A percentile compares a stretch with the other conserved stretches of the same genome.
Evolutionary conservation across 2,888 invertebrate genomes (phyloP).

Genomic region (Celastrina argiolus): DNA sequence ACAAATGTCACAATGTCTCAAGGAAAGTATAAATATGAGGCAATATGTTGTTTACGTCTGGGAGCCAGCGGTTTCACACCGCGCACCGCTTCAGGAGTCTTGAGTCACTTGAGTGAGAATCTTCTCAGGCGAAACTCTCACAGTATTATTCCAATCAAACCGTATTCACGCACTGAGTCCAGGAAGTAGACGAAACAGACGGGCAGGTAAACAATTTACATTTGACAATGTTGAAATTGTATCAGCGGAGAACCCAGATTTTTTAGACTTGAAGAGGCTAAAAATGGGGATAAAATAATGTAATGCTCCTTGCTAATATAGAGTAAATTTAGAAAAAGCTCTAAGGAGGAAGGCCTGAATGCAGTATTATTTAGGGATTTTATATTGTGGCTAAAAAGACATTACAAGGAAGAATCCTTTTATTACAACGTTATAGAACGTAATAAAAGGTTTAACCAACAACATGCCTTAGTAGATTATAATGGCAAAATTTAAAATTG

Average conservation of each 20-base stretch:
- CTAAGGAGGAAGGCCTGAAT: too few relatives aligned
- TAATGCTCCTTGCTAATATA: too few relatives aligned
- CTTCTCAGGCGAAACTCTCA: slow-evolving; percentile 19
- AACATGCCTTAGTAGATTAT: too few relatives aligned
- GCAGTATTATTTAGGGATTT: too few relatives aligned
- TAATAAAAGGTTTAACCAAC: too few relatives aligned
- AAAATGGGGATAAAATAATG: not conserved
- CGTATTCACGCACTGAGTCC: not conserved
- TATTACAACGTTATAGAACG: too few relatives aligned
- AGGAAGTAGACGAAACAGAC: not conserved
- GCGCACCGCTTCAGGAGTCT: not conserved
- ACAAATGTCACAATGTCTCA: not conserved
- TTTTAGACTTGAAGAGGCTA: not conserved
- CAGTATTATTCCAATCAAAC: slow-evolving; percentile 13
- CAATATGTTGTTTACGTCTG: slow-evolving; percentile 3
- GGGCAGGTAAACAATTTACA: not conserved
- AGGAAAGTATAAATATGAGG: slow-evolving; percentile 7
- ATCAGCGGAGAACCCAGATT: not conserved
- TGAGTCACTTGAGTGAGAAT: slow-evolving; percentile 17
- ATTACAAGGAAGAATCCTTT: too few relatives aligned
- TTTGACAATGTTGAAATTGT: not conserved
- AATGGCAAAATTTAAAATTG: too few relatives aligned
- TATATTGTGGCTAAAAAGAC: too few relatives aligned
- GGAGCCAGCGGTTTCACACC: not conserved
- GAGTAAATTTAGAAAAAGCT: not conserved